Evolutionary conservation across 2,113 vertebrate species (phyloP).

Genomic region (Todiramphus saurophagus): DNA sequence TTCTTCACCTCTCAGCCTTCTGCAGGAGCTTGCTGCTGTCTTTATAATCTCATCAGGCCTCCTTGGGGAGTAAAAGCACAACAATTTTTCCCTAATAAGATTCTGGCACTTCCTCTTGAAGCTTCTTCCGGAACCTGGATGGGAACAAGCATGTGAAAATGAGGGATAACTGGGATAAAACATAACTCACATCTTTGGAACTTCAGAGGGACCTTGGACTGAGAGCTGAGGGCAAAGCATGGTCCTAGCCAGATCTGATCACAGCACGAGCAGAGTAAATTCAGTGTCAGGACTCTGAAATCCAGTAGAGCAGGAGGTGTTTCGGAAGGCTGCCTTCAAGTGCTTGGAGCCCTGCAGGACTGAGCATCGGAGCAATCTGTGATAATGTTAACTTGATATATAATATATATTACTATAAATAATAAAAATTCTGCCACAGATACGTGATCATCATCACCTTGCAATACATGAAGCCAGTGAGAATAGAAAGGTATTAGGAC

Average conservation of each 20-base stretch:
- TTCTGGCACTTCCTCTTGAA: conserved; percentile 10
- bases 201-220: neutral
- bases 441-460: neutral
- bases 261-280: neutral
- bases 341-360: neutral
- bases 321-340: neutral
- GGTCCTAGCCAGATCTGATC: neutral
- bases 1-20: neutral
- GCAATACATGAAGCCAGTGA: neutral
- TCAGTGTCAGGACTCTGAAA: neutral
- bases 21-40: neutral
- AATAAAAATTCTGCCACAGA: neutral
- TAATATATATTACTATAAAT: too few relatives aligned
- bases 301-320: neutral
- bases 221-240: neutral
- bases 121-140: neutral
- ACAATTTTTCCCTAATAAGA: neutral
- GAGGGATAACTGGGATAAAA: neutral
- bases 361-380: neutral
- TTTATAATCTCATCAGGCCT: neutral
- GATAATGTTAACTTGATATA: neutral
- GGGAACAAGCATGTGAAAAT: conserved; percentile 13
- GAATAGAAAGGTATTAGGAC: neutral
- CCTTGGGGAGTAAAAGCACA: neutral
- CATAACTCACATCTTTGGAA: neutral